Base-by-base conservation (phyloP, 2,113 vertebrate species). In the Melanerpes formicivorus region DNA sequence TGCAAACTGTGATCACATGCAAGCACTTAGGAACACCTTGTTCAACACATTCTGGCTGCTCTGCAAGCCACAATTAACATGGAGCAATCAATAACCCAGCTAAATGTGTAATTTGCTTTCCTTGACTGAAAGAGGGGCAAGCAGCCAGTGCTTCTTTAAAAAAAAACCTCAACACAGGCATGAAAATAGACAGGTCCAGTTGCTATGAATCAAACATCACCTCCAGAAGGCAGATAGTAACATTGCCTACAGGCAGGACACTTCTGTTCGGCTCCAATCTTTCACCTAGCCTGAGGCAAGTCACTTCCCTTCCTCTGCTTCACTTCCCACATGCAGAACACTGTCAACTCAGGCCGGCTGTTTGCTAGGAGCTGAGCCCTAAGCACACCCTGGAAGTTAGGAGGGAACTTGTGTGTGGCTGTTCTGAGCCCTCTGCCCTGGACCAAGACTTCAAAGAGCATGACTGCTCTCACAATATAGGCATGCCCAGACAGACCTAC, bases 361-460 rank as follows among this genome's bases (percentile, higher is more conserved):
- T 16, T 65, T 67, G 4, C 18, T 42, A 42, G 40, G 21, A 32
- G 19, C 8, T 12, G 14, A 67, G 5, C 40, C 72, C 75, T 58
- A 6, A 70, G 19, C 34, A 17, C 2, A 0, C 3, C 12, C 12
- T 42, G 0, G 29, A 5, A 64, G 11, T 34, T 26, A 7, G 71
- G 40, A 78, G 29, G 7, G 18, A 17, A 46, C 13, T 52, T 14
- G 1, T 27, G 3, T 15, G 48, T 3, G 23, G 1, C 13, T 46
- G 14, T 13, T 55, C 29, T 11, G 27, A 69, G 65, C 29, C 26
- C 16, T 69, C 30, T 76, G 19, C 26, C 15, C 32, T 58, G 32
- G 27, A 27, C 14, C n/a, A 26, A 46, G 72, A 5, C 13, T 75
- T 80, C 14, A 50, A 25, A 65, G 18, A 56, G 9, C 22, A 11